Evolutionary conservation across 1,140 invertebrate species (phyloP), one percentile per base, ranked within the genome.

Genomic region (Thaumetopoea pityocampa): DNA sequence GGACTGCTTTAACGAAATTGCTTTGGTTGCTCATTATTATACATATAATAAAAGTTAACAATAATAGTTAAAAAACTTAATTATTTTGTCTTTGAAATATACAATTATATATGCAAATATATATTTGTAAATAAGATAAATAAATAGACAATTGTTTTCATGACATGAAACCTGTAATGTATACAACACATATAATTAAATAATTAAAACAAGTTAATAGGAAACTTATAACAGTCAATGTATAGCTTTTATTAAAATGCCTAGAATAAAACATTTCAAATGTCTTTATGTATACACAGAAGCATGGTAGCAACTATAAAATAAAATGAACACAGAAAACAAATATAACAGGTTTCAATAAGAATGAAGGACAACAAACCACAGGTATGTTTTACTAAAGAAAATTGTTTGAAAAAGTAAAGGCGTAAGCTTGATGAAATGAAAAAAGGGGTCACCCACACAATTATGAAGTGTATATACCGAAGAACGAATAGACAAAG

Each of bases 381-480:
- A 35, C 32, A 49, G n/a, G 20, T 12, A 38, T 26, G 24, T 11
- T 37, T 33, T 30, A 37, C 12, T 16, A 49, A 32, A 42, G 15
- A 11, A 49, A 49, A 27, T 17, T 15, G 8, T 14, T 30, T 32
- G 11, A 41, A 18, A 34, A 36, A 18, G 24, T 11, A 43, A 34
- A 30, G 24, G 37, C n/a, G 6, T 27, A 45, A 45, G 40, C 28
- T 33, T 34, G 19, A 51, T 40, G 26, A 24, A 42, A 51, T 45
- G 26, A 29, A 51, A 43, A 47, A 15, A 46, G 49, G 52, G 49
- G 42, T 44, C 55, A 44, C 55, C 51, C 45, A 66, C 47, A 30
- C 27, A 41, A 49, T 41, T 38, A 48, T 33, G 41, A 49, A 34
- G 6, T 40, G 17, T 5, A 63, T 68, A 76, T 76, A 68, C 71